These are phyloP conservation scores for Pogonomyrmex barbatus DNA, from an alignment of 1,140 invertebrate species.

Conservation along the genomic window DNA sequence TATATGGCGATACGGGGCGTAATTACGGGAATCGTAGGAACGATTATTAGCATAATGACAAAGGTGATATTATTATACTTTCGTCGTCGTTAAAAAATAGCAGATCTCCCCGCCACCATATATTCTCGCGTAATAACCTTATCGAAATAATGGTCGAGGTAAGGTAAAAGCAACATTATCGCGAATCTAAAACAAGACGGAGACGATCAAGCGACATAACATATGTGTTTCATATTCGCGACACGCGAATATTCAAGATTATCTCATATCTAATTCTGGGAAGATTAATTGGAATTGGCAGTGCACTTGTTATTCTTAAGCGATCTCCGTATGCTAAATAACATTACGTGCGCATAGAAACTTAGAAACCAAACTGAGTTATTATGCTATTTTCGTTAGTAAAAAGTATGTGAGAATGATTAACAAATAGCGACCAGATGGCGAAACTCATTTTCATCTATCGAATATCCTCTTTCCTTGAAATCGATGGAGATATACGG, in stretches of 20 bases:
- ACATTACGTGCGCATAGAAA: slow-evolving; percentile 18
- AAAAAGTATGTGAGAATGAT: background rate
- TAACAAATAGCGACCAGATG: background rate
- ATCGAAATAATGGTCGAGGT: slow-evolving; percentile 43
- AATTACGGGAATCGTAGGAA: slow-evolving; percentile 7
- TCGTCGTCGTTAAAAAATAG: slow-evolving; percentile 28
- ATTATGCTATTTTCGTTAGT: slow-evolving; percentile 23
- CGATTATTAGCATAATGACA: slow-evolving; percentile 32
- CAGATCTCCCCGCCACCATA: background rate
- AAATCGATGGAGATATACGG: background rate
- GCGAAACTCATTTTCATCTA: background rate
- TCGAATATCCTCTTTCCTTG: background rate
- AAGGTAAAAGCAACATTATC: slow-evolving; percentile 46
- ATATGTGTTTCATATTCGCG: slow-evolving; percentile 49
- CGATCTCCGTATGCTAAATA: slow-evolving; percentile 36
- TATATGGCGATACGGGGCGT: background rate
- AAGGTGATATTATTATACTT: slow-evolving; percentile 4
- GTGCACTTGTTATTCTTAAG: slow-evolving; percentile 48
- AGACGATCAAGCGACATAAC: slow-evolving; percentile 59
- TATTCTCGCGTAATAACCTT: slow-evolving; percentile 50
- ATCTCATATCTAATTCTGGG: slow-evolving; percentile 47
- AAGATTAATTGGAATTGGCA: slow-evolving; percentile 60
- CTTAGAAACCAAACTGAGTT: slow-evolving; percentile 24
- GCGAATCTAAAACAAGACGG: slow-evolving; percentile 50
- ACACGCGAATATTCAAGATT: slow-evolving; percentile 57